Conservation (phyloP, 2,888 invertebrate genomes). For the Philereme vetulata region DNA sequence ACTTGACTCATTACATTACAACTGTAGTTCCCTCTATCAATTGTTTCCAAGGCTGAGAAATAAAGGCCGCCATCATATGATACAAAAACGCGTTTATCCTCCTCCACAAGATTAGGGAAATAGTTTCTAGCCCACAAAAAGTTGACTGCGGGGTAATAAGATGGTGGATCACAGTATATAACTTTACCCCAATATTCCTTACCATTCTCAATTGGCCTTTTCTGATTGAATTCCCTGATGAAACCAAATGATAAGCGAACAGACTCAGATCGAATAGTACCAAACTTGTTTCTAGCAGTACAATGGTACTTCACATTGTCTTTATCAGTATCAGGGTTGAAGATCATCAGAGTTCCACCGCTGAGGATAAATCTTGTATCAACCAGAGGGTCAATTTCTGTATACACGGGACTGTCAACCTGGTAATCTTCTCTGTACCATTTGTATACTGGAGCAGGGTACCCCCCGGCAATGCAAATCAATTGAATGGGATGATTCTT, state of each 20-base stretch:
- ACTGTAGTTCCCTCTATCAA: constrained; percentile 95
- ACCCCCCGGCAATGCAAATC: constrained; percentile 93
- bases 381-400: constrained; percentile 89
- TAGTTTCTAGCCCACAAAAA: constrained; percentile 96
- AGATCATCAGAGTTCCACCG: constrained; percentile 95
- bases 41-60: constrained; percentile 95
- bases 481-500: constrained; percentile 90
- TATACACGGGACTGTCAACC: constrained; percentile 89
- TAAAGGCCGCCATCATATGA: constrained; percentile 97
- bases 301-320: constrained; percentile 97
- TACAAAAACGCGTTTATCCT: constrained; percentile 96
- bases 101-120: constrained; percentile 96
- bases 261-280: constrained; percentile 94
- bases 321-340: constrained; percentile 90
- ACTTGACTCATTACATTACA: constrained; percentile 95
- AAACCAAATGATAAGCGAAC: constrained; percentile 94
- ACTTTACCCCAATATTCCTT: constrained; percentile 97
- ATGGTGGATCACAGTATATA: constrained; percentile 96
- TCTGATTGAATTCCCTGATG: constrained; percentile 95
- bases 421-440: constrained; percentile 96
- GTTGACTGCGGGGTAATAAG: constrained; percentile 94
- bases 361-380: constrained; percentile 92
- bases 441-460: constrained; percentile 93
- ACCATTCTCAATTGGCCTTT: constrained; percentile 92
- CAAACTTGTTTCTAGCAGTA: constrained; percentile 94